Percentiles rank a stretch among this genome's conserved stretches.
These are phyloP conservation scores for Xenops minutus DNA, from an alignment of 2,797 vertebrate species.

Conservation along the genomic window DNA sequence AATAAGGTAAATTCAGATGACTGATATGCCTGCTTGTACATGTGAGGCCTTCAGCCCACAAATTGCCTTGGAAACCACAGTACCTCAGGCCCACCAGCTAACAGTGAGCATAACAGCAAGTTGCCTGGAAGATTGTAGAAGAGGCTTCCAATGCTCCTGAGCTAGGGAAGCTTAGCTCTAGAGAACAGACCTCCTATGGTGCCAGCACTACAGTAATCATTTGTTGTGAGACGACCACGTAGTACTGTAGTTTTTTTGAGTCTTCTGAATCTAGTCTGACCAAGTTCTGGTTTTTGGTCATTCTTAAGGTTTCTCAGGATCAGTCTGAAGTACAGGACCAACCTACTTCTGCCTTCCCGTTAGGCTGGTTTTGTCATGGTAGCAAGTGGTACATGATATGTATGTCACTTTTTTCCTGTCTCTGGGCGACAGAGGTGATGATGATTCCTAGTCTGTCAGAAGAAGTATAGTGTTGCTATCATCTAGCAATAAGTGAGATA, in stretches of 20 bases:
- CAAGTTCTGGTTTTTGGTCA: neutral
- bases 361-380: neutral
- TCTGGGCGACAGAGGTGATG: neutral
- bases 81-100: neutral
- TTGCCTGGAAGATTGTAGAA: neutral
- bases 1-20: neutral
- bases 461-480: neutral
- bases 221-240: accelerated
- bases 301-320: neutral
- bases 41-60: neutral
- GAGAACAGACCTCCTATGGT: neutral
- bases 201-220: neutral
- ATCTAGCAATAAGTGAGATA: neutral
- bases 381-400: neutral
- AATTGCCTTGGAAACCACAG: constrained; percentile 4
- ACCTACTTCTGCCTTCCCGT: neutral
- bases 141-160: neutral
- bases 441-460: neutral
- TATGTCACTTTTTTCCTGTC: neutral
- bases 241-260: neutral
- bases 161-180: neutral
- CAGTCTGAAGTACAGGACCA: neutral
- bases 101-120: neutral
- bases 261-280: neutral
- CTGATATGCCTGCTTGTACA: neutral